Percentiles rank a stretch among this genome's conserved stretches.
These are phyloP conservation scores for Tauraco erythrolophus DNA, from an alignment of 2,113 vertebrate genomes.

Conservation along the genomic window DNA sequence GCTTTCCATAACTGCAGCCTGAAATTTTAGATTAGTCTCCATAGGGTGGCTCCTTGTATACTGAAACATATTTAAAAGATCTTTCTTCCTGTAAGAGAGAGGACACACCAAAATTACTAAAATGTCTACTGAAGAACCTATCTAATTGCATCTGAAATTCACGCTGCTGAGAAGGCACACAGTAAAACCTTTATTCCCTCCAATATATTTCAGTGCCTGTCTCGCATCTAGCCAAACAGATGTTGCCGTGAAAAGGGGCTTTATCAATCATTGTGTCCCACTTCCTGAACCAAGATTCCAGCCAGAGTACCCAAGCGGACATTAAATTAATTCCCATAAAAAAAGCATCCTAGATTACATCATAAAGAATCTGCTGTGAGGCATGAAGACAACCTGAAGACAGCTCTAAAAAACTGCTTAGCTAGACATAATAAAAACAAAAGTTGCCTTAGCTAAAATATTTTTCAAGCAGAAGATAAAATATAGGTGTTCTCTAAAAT, in stretches of 20 bases:
- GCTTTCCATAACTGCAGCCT: background rate
- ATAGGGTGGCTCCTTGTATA: background rate
- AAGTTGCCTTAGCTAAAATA: background rate
- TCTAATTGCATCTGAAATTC: background rate
- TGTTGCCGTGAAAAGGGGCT: conserved; percentile 21
- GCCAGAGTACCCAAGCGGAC: conserved; percentile 1
- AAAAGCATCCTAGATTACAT: background rate
- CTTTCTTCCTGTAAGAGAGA: background rate
- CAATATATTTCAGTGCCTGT: background rate
- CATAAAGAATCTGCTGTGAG: no score
- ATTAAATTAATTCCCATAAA: background rate
- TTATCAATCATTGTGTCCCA: conserved; percentile 7
- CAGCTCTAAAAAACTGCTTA: background rate
- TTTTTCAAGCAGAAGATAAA: background rate
- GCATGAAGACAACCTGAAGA: background rate
- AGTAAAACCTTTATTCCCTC: conserved; percentile 40
- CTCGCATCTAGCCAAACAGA: conserved; percentile 35
- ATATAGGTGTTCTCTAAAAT: background rate
- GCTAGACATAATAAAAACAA: background rate
- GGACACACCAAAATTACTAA: background rate
- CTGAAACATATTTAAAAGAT: background rate
- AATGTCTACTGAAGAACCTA: background rate
- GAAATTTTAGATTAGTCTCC: background rate
- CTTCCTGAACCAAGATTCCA: conserved; percentile 47
- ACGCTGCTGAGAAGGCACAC: background rate